A percentile compares a stretch with the other conserved stretches of the same genome.
phyloP scores from a whole-genome alignment of 2,113 vertebrate species.

The Cyrtonyx montezumae region DNA sequence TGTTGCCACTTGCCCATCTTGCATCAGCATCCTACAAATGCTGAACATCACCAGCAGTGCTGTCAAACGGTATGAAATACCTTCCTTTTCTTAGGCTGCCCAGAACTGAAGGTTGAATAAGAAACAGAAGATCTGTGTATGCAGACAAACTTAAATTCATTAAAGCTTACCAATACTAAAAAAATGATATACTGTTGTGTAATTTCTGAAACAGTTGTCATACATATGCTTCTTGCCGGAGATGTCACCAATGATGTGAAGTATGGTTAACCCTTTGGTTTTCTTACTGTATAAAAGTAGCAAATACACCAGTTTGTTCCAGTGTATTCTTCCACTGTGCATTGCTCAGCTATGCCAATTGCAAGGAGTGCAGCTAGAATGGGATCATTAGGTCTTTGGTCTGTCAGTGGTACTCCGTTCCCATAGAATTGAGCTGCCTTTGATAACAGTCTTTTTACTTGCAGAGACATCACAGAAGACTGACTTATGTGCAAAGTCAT shows the following conservation, averaged over 20 bases:
- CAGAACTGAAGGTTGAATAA: not conserved
- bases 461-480: not conserved
- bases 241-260: not conserved
- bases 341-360: fast-evolving
- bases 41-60: not conserved
- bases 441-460: not conserved
- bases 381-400: not conserved
- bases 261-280: not conserved
- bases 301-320: not conserved
- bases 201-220: not conserved
- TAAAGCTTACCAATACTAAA: not conserved
- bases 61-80: not conserved
- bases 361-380: not conserved
- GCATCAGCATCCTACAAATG: not conserved
- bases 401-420: not conserved
- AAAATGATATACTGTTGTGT: not conserved
- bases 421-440: not conserved
- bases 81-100: not conserved
- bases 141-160: not conserved
- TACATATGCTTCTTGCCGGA: not conserved
- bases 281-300: not conserved
- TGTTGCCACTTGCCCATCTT: not conserved
- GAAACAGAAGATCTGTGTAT: not conserved
- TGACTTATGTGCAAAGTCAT: not conserved
- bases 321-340: not conserved